Evolutionary conservation across 2,113 vertebrate genomes (phyloP), one percentile per base, ranked within the genome.

Genomic region (Tretioscincus oriximinensis): DNA sequence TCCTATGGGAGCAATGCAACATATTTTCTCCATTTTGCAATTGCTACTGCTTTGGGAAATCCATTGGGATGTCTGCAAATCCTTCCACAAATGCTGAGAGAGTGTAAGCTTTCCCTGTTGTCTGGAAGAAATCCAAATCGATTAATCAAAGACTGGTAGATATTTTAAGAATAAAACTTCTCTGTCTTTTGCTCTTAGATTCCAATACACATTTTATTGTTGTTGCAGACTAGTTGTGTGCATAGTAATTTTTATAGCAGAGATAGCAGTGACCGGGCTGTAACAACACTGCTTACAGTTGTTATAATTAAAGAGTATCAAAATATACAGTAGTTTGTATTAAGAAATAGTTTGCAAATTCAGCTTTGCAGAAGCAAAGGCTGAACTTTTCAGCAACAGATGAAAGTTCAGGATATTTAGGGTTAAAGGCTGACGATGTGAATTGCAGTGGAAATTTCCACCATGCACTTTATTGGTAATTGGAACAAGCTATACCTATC

Each of bases 381-480:
- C 89, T 91, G 77, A 81, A 85, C 63, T 41, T 83, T 88, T 91
- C 65, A 90, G 49, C 87, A 76, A 85, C 82, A 63, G 12, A 79
- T 72, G 76, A 83, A 90, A 88, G 82, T 82, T 84, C 83, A 88
- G 87, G 86, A 87, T 83, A 71, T 68, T 81, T 87, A 90, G 89
- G 86, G 89, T 90, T 91, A 90, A 90, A 86, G 81, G 81, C 66
- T 91, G 85, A 84, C 89, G 92, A 90, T 85, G 73, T 84, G 82
- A 82, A 82, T 84, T 82, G 88, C 82, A 86, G 87, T 95, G 92
- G 92, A 94, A 95, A 95, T 94, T 94, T 95, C 94, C 93, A 94
- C 84, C 84, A 78, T 21, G 2, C 85, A 82, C 75, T 92, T 84
- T 88, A 84, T 88, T 81, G 83, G 76, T 83, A 85, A 76, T 63